Percentiles rank a stretch among this genome's conserved stretches.
Conservation (phyloP, 2,113 vertebrate genomes). For the Gymnorhina tibicen region DNA sequence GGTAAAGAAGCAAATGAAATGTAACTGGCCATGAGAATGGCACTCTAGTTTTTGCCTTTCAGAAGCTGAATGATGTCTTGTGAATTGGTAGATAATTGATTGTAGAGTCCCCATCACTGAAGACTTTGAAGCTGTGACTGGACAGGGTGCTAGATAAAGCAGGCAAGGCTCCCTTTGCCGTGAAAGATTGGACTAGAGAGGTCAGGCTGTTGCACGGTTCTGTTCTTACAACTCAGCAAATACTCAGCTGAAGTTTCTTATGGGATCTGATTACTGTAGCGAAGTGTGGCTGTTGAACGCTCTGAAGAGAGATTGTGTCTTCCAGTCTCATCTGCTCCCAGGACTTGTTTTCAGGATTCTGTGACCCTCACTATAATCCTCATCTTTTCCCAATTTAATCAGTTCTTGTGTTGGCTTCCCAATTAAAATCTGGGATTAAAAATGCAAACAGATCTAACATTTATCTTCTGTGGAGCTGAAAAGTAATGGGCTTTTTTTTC, state of each 20-base stretch:
- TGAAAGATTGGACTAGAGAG: background rate
- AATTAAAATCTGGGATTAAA: background rate
- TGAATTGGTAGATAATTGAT: background rate
- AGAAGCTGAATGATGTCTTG: background rate
- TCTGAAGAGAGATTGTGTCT: background rate
- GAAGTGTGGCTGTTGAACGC: background rate
- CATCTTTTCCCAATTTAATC: background rate
- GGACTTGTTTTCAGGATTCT: background rate
- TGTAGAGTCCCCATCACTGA: background rate
- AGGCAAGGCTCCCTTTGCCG: background rate
- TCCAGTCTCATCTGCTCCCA: background rate
- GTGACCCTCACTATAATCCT: background rate
- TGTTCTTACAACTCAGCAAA: background rate
- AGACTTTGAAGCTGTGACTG: background rate
- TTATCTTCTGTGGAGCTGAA: background rate
- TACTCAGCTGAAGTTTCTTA: background rate
- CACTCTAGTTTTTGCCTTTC: background rate
- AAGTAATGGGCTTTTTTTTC: background rate
- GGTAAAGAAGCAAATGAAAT: background rate
- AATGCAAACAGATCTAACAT: background rate
- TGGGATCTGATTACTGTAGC: background rate
- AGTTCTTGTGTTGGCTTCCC: background rate
- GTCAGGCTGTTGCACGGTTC: background rate
- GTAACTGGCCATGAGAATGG: background rate
- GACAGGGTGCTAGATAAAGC: background rate